phyloP scores from a whole-genome alignment of 2,888 invertebrate genomes.

The Bruchidius siliquastri region DNA sequence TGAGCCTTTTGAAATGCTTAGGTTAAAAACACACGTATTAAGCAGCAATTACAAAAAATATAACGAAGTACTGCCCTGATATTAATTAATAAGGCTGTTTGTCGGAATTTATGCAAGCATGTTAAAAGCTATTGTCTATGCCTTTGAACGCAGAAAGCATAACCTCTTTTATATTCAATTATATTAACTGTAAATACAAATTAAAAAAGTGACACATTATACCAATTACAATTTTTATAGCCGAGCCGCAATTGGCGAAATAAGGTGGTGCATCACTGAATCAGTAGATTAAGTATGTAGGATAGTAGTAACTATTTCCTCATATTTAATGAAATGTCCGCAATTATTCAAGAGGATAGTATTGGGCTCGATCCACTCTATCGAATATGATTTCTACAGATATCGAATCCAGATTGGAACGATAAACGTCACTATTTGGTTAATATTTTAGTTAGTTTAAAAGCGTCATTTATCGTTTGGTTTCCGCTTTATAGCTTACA shows the following conservation, averaged over 20 bases:
- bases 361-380: too few species aligned
- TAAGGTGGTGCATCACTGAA: neutral
- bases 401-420: too few species aligned
- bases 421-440: too few species aligned
- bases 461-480: too few species aligned
- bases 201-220: neutral
- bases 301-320: neutral
- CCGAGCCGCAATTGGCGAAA: neutral
- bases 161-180: neutral
- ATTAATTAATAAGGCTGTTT: too few species aligned
- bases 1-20: too few species aligned
- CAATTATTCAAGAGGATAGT: neutral
- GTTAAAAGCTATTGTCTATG: neutral
- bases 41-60: too few species aligned
- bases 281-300: neutral
- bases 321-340: neutral
- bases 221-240: neutral
- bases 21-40: too few species aligned
- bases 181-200: neutral
- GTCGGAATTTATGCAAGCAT: neutral
- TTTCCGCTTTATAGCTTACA: too few species aligned
- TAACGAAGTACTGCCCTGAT: too few species aligned
- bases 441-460: too few species aligned
- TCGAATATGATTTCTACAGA: too few species aligned
- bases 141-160: neutral